Base-by-base conservation (phyloP, 2,888 invertebrate genomes). In the Temnothorax unifasciatus region DNA sequence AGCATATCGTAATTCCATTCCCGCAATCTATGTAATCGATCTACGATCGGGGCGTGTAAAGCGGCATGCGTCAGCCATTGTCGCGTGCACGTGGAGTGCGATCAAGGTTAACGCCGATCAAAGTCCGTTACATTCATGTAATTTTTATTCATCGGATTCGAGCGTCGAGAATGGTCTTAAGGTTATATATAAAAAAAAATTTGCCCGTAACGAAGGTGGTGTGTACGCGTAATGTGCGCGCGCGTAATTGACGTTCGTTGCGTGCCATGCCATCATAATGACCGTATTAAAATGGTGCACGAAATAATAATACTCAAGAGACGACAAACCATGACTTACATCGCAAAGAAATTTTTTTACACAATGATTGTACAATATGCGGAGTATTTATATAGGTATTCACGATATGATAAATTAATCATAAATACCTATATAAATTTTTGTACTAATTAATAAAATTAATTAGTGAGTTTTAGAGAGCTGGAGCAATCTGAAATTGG, bases 91-190 rank as follows among this genome's bases (percentile, higher is more conserved):
- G 76, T 54, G 47, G n/a, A 61, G 61, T 25, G n/a, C 52, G 79
- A 82, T 82, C 82, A 77, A 77, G 79, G 82, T 81, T 77, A 44
- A 81, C 79, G 54, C 52, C 63, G 79, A 82, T 82, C 64, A 81
- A 82, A 82, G 54, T 81, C 82, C 82, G 52, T 64, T 79, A 82
- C 63, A 79, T n/a, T n/a, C 41, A 5, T 63, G 64, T 52, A 63
- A 82, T 54, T 82, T 79, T 79, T 79, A 73, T 79, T 79, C 47
- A 44, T 47, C 18, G 6, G 13, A 21, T 71, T 47, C 6, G 52
- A 50, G n/a, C 8, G 38, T 52, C 41, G 29, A 47, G 29, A 47
- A 41, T 13, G 38, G 21, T 38, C 15, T 21, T 21, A 38, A 44
- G 50, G 38, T 50, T 52, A 29, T 13, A 21, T n/a, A 25, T 41